Evolutionary conservation across 1,140 invertebrate species (phyloP).

Genomic region (Gerris buenoi): DNA sequence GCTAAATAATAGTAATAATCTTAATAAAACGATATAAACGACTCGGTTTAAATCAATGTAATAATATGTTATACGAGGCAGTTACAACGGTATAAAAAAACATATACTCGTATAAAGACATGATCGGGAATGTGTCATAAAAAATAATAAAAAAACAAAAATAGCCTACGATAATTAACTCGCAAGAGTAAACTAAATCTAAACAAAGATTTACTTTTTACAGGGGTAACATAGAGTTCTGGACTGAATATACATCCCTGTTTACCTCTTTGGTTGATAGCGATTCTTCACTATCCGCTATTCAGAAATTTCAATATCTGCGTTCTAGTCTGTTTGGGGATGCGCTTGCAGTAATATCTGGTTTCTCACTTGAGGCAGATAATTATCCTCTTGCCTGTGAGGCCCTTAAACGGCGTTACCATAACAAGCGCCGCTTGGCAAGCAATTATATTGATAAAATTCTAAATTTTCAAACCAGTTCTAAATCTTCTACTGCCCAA

Average conservation of each 20-base stretch:
- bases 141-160: too few species aligned
- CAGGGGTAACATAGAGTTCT: too few species aligned
- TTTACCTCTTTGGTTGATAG: neutral
- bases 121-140: too few species aligned
- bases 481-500: neutral
- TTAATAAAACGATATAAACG: too few species aligned
- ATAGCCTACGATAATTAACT: too few species aligned
- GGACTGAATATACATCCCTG: neutral
- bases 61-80: too few species aligned
- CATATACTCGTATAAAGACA: too few species aligned
- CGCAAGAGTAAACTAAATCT: too few species aligned
- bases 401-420: neutral
- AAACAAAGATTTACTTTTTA: too few species aligned
- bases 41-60: too few species aligned
- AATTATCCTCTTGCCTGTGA: neutral
- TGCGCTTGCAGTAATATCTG: neutral
- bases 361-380: neutral
- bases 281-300: neutral
- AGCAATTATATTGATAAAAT: neutral
- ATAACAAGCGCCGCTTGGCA: neutral
- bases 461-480: neutral
- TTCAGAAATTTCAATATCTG: neutral
- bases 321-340: neutral
- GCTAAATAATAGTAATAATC: too few species aligned
- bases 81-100: too few species aligned